Conservation (phyloP, 2,113 vertebrate species). For the Perognathus longimembris region DNA sequence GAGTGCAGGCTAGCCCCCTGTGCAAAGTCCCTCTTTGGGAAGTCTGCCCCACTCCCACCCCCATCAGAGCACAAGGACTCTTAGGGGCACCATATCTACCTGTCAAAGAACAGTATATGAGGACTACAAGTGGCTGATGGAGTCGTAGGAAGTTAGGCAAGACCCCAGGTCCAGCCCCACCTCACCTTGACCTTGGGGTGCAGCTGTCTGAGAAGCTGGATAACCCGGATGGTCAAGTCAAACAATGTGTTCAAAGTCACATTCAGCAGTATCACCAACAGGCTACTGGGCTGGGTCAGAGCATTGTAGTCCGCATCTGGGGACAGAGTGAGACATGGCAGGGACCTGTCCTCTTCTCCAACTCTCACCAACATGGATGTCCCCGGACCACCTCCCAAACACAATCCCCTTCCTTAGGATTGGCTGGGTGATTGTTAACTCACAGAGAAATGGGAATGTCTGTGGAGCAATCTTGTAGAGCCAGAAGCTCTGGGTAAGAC, state of each 20-base stretch:
- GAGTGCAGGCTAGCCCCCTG: rapidly evolving
- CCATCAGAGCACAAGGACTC: too few relatives aligned
- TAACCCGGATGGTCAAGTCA: constrained; percentile 74
- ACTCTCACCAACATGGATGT: neutral
- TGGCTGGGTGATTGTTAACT: constrained; percentile 10
- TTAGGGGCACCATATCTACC: neutral
- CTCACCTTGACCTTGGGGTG: constrained; percentile 35
- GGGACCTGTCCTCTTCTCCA: rapidly evolving
- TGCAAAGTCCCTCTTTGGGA: neutral
- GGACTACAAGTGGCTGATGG: neutral
- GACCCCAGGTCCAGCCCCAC: too few relatives aligned
- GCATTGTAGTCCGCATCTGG: constrained; percentile 87
- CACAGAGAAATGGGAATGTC: constrained; percentile 92
- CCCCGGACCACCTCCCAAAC: neutral
- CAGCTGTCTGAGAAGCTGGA: neutral
- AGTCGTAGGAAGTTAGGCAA: neutral
- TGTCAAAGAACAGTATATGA: neutral
- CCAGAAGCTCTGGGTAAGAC: constrained; percentile 85
- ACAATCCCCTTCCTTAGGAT: too few relatives aligned
- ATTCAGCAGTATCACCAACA: constrained; percentile 91
- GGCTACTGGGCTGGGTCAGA: constrained; percentile 84
- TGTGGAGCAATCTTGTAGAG: constrained; percentile 85
- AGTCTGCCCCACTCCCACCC: too few relatives aligned
- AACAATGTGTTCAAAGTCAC: constrained; percentile 88
- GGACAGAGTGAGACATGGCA: rapidly evolving